Conservation (phyloP, 2,797 vertebrate genomes). For the Manis javanica region DNA sequence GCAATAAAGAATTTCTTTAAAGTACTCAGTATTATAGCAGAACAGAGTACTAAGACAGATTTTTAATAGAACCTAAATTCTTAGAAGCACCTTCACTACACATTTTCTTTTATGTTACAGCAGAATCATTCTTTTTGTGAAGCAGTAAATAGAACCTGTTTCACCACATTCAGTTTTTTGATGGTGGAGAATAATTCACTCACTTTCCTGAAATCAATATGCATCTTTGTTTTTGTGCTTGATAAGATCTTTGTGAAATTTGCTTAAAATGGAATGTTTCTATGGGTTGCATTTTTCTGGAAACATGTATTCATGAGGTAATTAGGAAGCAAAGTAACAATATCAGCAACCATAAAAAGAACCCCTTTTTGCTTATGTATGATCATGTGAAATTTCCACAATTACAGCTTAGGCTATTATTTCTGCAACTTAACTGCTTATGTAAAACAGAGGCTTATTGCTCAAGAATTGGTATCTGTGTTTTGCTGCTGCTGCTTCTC, state of each 20-base stretch:
- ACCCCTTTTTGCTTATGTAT: neutral
- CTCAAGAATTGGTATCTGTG: neutral
- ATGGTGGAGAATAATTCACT: neutral
- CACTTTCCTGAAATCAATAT: neutral
- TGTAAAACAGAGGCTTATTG: neutral
- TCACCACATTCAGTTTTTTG: neutral
- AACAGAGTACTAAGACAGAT: neutral
- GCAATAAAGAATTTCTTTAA: neutral
- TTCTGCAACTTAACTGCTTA: conserved; percentile 1
- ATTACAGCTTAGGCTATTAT: neutral
- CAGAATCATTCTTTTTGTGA: neutral
- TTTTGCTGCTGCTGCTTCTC: neutral
- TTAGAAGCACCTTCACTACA: neutral
- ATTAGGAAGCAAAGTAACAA: neutral
- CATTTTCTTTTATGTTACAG: neutral
- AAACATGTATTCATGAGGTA: neutral
- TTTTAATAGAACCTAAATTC: neutral
- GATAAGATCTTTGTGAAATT: neutral
- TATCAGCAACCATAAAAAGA: neutral
- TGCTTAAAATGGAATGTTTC: conserved; percentile 9
- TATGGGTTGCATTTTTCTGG: neutral
- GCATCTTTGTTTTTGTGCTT: neutral
- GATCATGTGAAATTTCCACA: neutral
- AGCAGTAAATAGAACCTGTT: neutral
- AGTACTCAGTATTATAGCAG: neutral